A percentile compares a stretch with the other conserved stretches of the same genome.
Conservation (phyloP, 2,888 invertebrate genomes). For the Metallyticus violacea region DNA sequence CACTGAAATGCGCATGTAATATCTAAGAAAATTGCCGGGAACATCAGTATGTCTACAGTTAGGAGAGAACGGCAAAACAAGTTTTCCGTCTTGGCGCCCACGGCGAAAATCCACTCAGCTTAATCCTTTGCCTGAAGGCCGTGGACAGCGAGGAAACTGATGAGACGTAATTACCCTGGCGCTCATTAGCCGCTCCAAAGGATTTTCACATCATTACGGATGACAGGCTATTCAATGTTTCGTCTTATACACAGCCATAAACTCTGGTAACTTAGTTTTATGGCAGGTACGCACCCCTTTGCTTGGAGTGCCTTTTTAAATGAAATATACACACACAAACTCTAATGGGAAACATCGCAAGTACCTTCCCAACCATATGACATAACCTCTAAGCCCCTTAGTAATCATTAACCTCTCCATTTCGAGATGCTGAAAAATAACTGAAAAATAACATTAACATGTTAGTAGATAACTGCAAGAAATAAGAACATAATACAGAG, state of each 20-base stretch:
- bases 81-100: background rate
- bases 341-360: background rate
- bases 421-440: too few relatives aligned
- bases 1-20: background rate
- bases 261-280: background rate
- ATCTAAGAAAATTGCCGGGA: background rate
- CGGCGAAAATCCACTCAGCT: background rate
- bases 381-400: too few relatives aligned
- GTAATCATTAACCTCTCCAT: too few relatives aligned
- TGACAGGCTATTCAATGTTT: background rate
- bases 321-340: background rate
- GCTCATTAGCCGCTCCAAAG: background rate
- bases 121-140: background rate
- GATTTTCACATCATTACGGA: background rate
- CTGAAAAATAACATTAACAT: too few relatives aligned
- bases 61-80: background rate
- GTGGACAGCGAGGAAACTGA: constrained; percentile 1
- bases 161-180: background rate
- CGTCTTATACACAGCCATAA: background rate
- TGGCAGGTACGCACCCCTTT: background rate
- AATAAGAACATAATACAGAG: too few relatives aligned
- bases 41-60: background rate
- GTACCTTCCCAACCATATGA: background rate
- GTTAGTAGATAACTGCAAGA: too few relatives aligned
- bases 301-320: background rate